A percentile compares a stretch with the other conserved stretches of the same genome.
These are phyloP conservation scores for Sitta carolinensis DNA, from an alignment of 2,797 vertebrate genomes.

Conservation along the genomic window DNA sequence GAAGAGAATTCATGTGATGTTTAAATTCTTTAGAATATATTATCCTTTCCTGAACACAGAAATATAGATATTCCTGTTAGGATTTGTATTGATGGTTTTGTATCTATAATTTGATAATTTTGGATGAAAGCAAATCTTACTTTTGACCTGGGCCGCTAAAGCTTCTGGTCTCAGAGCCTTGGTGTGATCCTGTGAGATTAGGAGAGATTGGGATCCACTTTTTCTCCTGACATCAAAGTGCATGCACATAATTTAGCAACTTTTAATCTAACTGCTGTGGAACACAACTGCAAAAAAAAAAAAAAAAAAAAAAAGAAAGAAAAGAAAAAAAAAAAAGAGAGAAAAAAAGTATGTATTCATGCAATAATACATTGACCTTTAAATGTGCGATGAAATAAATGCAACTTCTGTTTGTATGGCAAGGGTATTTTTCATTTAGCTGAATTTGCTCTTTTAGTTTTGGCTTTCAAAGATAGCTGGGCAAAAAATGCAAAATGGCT, in stretches of 20 bases:
- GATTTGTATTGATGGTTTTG: neutral
- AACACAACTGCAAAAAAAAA: neutral
- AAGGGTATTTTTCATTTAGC: neutral
- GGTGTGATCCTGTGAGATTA: neutral
- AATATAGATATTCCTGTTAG: neutral
- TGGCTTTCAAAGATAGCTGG: neutral
- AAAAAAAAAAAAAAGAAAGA: neutral
- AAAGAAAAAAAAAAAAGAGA: neutral
- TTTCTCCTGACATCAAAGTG: neutral
- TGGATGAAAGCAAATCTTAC: accelerated
- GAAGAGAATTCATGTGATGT: neutral
- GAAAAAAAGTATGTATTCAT: neutral
- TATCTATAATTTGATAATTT: neutral
- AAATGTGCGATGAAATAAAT: neutral
- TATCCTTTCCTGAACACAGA: neutral
- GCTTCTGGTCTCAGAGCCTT: neutral
- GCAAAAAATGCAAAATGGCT: neutral
- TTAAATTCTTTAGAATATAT: neutral
- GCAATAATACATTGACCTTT: neutral
- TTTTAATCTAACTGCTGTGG: neutral
- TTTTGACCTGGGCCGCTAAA: neutral
- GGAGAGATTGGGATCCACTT: neutral
- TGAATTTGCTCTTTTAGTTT: neutral
- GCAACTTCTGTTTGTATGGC: neutral
- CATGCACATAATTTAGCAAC: neutral